phyloP scores from a whole-genome alignment of 2,113 vertebrate genomes.

The Mirounga angustirostris region DNA sequence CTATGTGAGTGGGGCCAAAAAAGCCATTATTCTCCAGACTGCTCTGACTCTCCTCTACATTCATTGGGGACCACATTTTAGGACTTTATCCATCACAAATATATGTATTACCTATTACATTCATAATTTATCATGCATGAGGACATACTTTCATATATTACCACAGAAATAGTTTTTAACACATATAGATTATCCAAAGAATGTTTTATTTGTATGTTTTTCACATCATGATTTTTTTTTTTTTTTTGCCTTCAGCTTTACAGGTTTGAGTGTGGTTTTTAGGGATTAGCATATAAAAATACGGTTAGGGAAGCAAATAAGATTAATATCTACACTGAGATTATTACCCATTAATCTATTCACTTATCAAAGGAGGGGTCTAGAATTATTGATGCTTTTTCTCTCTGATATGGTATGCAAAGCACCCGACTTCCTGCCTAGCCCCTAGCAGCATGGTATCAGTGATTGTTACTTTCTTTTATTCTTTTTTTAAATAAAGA shows the following conservation, averaged over 20 bases:
- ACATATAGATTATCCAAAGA: background rate
- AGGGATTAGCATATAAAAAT: background rate
- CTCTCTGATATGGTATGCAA: background rate
- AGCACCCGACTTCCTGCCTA: background rate
- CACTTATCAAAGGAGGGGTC: background rate
- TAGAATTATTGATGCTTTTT: background rate
- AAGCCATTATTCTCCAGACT: background rate
- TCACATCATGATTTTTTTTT: background rate
- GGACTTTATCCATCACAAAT: background rate
- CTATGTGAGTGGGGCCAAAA: background rate
- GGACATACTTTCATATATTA: background rate
- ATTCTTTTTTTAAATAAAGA: background rate
- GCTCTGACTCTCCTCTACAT: background rate
- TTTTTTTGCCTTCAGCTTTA: conserved; percentile 26
- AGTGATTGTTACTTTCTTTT: background rate
- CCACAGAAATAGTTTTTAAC: background rate
- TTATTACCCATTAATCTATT: background rate
- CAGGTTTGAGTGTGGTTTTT: background rate
- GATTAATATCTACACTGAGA: background rate
- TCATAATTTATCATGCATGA: background rate
- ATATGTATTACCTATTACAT: background rate
- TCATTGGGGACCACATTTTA: background rate
- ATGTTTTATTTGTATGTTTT: background rate
- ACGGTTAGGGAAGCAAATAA: background rate
- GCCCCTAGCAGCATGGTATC: background rate